Base-by-base conservation (phyloP, 2,888 invertebrate species). In the Conus canariensis region DNA sequence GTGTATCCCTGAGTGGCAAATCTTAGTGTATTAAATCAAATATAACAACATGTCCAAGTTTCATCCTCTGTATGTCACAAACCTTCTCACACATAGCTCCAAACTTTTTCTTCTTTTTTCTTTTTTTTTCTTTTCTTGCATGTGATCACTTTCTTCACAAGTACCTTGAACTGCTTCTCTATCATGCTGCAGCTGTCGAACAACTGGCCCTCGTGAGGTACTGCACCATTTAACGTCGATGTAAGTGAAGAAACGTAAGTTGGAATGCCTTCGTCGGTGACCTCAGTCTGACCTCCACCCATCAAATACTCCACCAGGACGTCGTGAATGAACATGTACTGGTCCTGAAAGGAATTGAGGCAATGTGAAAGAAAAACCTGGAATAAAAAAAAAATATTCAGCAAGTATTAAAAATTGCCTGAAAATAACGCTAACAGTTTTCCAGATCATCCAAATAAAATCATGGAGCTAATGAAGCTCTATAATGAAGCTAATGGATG, bases 261-360 rank as follows among this genome's bases (percentile, higher is more conserved):
- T 95, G 93, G 96, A 95, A 93, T 98, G 97, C 96, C 98, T 98
- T 8, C 91, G 70, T 94, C 94, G 67, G 92, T 93, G 2, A 96
- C 93, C 91, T 96, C 96, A 10, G 96, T 96, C 98, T 99, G 96
- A 98, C 98, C 89, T 30, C 96, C 96, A 91, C 96, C 98, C 90
- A 98, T 97, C 74, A 99, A 98, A 92, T 99, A 98, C 96, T 99
- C 99, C 77, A 99, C 97, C 91, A 99, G 96, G 0, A 99, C 99
- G 96, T 99, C 99, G 96, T 99, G 99, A 93, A 99, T 98, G 97
- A 99, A 99, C 93, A 99, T 98, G 96, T 99, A 99, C 96, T 99
- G 99, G 95, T 99, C 99, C 97, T 97, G 94, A 25, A 60, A 22
- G 19, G 6, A 19, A 77, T 77, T 25, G 19, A 70, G 22, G 0